Evolutionary conservation across 1,140 invertebrate genomes (phyloP).

Genomic region (Drosophila sucinea): DNA sequence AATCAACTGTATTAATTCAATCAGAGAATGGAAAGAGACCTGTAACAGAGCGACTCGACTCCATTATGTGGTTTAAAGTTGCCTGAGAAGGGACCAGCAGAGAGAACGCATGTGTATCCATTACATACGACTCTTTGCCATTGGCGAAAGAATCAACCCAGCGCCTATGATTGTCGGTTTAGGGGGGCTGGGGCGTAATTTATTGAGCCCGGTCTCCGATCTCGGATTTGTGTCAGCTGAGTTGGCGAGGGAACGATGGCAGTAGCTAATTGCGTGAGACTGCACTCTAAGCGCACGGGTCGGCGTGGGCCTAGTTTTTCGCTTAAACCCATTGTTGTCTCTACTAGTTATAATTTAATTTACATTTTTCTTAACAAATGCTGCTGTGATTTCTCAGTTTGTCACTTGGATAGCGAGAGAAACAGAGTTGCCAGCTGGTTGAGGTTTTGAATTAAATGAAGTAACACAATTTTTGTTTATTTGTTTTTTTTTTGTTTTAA

Average conservation of each 20-base stretch:
- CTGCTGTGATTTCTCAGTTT: slow-evolving; percentile 43
- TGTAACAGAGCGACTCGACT: slow-evolving; percentile 55
- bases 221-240: slow-evolving; percentile 45
- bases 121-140: slow-evolving; percentile 46
- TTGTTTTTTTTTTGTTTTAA: background rate
- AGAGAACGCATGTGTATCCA: slow-evolving; percentile 30
- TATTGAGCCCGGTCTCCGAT: slow-evolving; percentile 29
- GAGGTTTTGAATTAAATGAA: background rate
- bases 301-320: slow-evolving; percentile 24
- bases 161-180: background rate
- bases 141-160: slow-evolving; percentile 11
- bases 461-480: background rate
- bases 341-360: slow-evolving; percentile 78
- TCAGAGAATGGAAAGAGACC: slow-evolving; percentile 52
- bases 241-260: slow-evolving; percentile 10
- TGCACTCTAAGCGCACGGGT: slow-evolving; percentile 48
- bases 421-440: slow-evolving; percentile 48
- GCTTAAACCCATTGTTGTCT: slow-evolving; percentile 69
- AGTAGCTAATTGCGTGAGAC: slow-evolving; percentile 50
- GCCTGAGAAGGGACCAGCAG: slow-evolving; percentile 16
- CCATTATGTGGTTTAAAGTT: slow-evolving; percentile 77
- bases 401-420: slow-evolving; percentile 22
- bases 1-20: slow-evolving; percentile 77
- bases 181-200: slow-evolving; percentile 4
- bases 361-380: slow-evolving; percentile 67